Percentiles rank a stretch among this genome's conserved stretches.
Evolutionary conservation across 1,140 invertebrate genomes (phyloP).

Genomic region (Macrobrachium nipponense): DNA sequence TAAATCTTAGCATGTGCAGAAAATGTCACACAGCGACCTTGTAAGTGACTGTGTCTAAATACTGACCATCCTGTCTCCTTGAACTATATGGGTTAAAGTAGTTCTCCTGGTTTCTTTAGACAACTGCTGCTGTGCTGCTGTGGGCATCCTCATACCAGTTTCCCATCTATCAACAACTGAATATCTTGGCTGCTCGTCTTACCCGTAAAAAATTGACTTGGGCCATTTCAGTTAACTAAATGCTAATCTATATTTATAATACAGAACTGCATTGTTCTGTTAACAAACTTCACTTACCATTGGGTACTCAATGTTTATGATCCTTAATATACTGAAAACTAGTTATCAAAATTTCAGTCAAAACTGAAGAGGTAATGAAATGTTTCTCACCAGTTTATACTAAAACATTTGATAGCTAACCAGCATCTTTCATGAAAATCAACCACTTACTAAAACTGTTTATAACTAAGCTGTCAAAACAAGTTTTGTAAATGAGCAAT

Average conservation of each 20-base stretch:
- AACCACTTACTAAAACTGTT: background rate
- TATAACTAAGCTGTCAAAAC: too few species aligned
- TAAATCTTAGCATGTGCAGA: slow-evolving; percentile 28
- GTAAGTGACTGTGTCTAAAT: slow-evolving; percentile 42
- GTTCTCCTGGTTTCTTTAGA: slow-evolving; percentile 29
- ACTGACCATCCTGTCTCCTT: slow-evolving; percentile 55
- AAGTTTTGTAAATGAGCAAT: slow-evolving; percentile 24
- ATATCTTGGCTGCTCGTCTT: slow-evolving; percentile 23
- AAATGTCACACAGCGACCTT: slow-evolving; percentile 34
- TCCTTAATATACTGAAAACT: slow-evolving; percentile 35
- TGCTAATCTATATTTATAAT: slow-evolving; percentile 16
- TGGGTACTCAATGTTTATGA: slow-evolving; percentile 4
- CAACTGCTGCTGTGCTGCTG: slow-evolving; percentile 35
- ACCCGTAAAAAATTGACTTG: slow-evolving; percentile 31
- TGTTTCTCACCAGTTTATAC: background rate
- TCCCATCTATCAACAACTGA: slow-evolving; percentile 36
- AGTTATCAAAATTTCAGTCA: slow-evolving; percentile 20
- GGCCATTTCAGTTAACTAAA: slow-evolving; percentile 37
- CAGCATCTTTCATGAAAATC: background rate
- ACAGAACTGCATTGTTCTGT: slow-evolving; percentile 19
- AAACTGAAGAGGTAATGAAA: background rate
- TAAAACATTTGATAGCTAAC: background rate
- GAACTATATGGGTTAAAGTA: slow-evolving; percentile 25
- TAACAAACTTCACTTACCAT: slow-evolving; percentile 40
- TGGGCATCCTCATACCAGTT: slow-evolving; percentile 43